A percentile compares a stretch with the other conserved stretches of the same genome.
These are phyloP conservation scores for Phytoseiulus persimilis DNA, from an alignment of 2,888 invertebrate species.

Conservation along the genomic window DNA sequence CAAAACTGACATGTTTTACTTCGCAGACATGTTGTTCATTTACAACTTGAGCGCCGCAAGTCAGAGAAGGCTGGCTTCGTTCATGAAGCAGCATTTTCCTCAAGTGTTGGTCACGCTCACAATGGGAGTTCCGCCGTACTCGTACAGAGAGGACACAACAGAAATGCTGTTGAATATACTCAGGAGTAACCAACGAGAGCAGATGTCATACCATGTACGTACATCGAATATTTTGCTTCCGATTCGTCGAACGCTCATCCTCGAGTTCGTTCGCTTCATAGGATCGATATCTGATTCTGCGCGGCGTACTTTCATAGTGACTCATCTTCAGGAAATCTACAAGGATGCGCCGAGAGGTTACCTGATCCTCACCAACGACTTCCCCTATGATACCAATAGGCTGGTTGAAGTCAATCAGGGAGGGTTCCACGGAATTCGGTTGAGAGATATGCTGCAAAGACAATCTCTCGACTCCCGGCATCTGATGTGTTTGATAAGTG, in stretches of 20 bases:
- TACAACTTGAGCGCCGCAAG: not conserved
- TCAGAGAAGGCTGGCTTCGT: not conserved
- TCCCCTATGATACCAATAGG: not conserved
- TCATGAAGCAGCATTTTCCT: not conserved
- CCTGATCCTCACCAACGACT: not conserved
- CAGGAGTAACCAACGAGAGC: not conserved
- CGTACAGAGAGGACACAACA: not conserved
- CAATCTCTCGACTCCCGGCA: not conserved
- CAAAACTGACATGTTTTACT: not conserved
- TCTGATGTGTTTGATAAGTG: not conserved
- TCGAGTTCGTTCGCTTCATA: too few relatives aligned
- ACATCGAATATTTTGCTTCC: not conserved
- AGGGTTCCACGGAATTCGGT: not conserved
- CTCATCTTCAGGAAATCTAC: not conserved
- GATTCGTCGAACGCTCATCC: not conserved
- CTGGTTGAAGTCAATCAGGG: slow-evolving; percentile 11
- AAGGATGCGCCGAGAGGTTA: not conserved
- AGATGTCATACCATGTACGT: not conserved
- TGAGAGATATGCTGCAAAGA: not conserved
- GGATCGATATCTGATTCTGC: too few relatives aligned
- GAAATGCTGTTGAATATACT: not conserved
- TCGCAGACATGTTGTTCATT: not conserved
- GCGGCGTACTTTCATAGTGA: not conserved
- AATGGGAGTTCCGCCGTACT: not conserved
- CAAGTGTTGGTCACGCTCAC: not conserved